Base-by-base conservation (phyloP, 1,140 invertebrate species). In the Pristionchus pacificus region DNA sequence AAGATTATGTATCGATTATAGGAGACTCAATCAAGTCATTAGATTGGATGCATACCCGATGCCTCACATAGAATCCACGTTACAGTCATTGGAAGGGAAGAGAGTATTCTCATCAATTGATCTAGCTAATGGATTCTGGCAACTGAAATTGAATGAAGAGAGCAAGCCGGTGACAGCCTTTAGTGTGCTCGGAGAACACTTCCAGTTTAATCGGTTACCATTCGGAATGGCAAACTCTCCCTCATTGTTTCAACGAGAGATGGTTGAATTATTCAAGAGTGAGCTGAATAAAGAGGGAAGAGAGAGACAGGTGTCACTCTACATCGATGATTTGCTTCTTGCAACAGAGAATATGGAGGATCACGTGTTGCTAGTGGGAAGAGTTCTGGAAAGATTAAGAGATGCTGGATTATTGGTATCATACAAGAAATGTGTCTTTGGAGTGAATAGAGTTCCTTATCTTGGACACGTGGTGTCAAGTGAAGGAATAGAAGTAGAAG, bases 251-350 rank as follows among this genome's bases (percentile, higher is more conserved):
- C 71, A 74, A 65, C 24, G 58, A 38, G 31, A 60, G 0, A 76
- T 77, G 74, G 6, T 10, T 6, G 67, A 77, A 33, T 25, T 28
- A 24, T 27, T 77, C 73, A 10, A 28, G 27, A 31, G 30, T 2
- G 69, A 71, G 19, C 25, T 64, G 3, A 0, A 31, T 19, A 49
- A 49, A 49, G 38, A 49, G n/a, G 69, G 62, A 25, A 32, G 6
- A 33, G 25, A 33, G 38, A 32, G 30, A 25, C 14, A 29, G 6
- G 69, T 38, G 28, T 59, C 25, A 19, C 31, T 63, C 1, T 71
- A 71, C 60, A 57, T 71, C 6, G 69, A 71, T 65, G 69, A 71
- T 55, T 2, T 71, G 13, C 28, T 71, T 1, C 58, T 71, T 24
- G 60, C 61, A 1, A 71, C 60, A 14, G 49, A 71, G 38, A 59